These are phyloP conservation scores for Tylochromis polylepis DNA, from an alignment of 2,113 vertebrate genomes.

Conservation along the genomic window DNA sequence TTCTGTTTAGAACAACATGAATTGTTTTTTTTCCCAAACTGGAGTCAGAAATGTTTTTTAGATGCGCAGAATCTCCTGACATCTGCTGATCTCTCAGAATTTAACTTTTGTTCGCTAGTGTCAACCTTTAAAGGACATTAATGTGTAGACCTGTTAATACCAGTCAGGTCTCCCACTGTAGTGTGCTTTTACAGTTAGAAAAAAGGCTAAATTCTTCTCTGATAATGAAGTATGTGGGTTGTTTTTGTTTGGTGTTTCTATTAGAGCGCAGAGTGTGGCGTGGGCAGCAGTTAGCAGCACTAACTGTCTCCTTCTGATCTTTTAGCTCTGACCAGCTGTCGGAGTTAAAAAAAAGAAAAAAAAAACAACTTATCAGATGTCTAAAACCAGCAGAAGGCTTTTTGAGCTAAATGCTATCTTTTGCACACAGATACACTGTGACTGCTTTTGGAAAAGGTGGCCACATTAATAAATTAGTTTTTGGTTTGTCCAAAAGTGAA, in stretches of 20 bases:
- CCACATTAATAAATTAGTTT: background rate
- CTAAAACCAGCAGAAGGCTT: background rate
- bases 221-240: background rate
- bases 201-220: background rate
- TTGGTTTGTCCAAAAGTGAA: background rate
- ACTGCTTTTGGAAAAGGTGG: background rate
- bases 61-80: background rate
- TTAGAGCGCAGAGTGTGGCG: background rate
- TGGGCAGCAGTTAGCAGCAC: conserved; percentile 3
- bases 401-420: background rate
- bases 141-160: background rate
- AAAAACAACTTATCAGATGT: background rate
- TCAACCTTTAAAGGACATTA: background rate
- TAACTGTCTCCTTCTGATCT: background rate
- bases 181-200: background rate
- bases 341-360: background rate
- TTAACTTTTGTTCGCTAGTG: background rate
- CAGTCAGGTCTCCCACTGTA: background rate
- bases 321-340: background rate
- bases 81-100: background rate
- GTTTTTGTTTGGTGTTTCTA: conserved; percentile 10
- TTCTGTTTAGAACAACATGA: background rate
- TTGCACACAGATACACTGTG: background rate
- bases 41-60: background rate
- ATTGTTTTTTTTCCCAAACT: background rate